phyloP scores from a whole-genome alignment of 2,113 vertebrate genomes.

The Diadophis punctatus region DNA sequence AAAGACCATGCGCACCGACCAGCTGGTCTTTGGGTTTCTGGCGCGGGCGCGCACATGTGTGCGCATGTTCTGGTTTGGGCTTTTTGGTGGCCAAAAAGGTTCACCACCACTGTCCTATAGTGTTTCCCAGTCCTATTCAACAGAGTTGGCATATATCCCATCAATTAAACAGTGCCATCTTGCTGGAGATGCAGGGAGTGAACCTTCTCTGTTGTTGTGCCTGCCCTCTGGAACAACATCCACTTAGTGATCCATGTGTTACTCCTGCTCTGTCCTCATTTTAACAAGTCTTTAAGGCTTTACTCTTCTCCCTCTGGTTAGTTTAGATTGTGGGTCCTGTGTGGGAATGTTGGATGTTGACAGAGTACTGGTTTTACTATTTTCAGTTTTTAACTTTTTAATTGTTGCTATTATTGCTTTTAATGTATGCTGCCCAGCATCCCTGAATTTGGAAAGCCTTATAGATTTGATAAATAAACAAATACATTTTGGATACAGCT shows the following conservation, averaged over 20 bases:
- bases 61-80: too few species aligned
- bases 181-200: not conserved
- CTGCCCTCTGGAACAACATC: not conserved
- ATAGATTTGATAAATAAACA: not conserved
- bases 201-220: not conserved
- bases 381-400: not conserved
- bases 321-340: not conserved
- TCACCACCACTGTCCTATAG: not conserved
- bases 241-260: not conserved
- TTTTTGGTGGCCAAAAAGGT: too few species aligned
- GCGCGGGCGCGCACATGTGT: too few species aligned
- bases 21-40: too few species aligned
- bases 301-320: not conserved
- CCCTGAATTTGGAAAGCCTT: not conserved
- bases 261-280: not conserved
- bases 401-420: not conserved
- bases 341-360: not conserved
- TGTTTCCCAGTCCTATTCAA: not conserved
- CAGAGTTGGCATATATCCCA: not conserved
- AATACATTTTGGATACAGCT: not conserved
- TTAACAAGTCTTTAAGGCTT: not conserved
- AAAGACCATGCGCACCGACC: too few species aligned
- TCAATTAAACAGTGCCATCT: not conserved
- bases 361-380: not conserved
- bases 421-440: not conserved